Percentiles rank a stretch among this genome's conserved stretches.
Conservation (phyloP, 2,888 invertebrate species). For the Odontomyia ornata region DNA sequence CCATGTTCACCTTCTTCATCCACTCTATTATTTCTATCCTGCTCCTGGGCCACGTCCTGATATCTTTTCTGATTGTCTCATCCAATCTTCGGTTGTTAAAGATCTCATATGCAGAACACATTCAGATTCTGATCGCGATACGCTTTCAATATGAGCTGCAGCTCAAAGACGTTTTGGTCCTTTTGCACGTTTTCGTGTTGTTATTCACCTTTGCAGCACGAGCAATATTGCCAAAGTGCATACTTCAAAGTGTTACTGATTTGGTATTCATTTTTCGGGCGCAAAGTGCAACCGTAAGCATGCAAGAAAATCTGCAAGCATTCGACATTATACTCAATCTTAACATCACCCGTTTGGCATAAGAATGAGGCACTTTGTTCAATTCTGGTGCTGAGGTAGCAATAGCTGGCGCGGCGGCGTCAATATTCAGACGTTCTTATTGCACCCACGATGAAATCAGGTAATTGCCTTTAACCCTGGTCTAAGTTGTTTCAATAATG, state of each 20-base stretch:
- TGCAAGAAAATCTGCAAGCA: neutral
- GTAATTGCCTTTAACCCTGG: neutral
- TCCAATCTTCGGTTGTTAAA: slow-evolving; percentile 22
- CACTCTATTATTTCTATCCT: slow-evolving; percentile 18
- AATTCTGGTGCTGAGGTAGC: neutral
- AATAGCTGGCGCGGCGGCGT: neutral
- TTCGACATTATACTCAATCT: slow-evolving; percentile 19
- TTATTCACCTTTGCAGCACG: slow-evolving; percentile 37
- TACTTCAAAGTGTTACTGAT: slow-evolving; percentile 43
- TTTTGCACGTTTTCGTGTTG: slow-evolving; percentile 11
- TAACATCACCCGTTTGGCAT: slow-evolving; percentile 37
- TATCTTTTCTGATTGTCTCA: slow-evolving; percentile 29
- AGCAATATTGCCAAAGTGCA: slow-evolving; percentile 33
- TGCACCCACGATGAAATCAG: neutral
- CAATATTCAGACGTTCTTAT: slow-evolving; percentile 5
- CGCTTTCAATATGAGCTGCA: slow-evolving; percentile 15
- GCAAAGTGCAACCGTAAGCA: slow-evolving; percentile 5
- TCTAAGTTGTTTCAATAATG: too few relatives aligned
- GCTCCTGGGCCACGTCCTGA: neutral
- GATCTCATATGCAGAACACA: slow-evolving; percentile 38
- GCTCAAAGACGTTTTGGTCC: neutral
- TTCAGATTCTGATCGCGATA: slow-evolving; percentile 37
- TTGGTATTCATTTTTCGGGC: slow-evolving; percentile 45
- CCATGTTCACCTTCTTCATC: slow-evolving; percentile 23
- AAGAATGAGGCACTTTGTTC: slow-evolving; percentile 35